Percentiles rank a stretch among this genome's conserved stretches.
These are phyloP conservation scores for Antigone vipio DNA, from an alignment of 2,113 vertebrate species.

Conservation along the genomic window DNA sequence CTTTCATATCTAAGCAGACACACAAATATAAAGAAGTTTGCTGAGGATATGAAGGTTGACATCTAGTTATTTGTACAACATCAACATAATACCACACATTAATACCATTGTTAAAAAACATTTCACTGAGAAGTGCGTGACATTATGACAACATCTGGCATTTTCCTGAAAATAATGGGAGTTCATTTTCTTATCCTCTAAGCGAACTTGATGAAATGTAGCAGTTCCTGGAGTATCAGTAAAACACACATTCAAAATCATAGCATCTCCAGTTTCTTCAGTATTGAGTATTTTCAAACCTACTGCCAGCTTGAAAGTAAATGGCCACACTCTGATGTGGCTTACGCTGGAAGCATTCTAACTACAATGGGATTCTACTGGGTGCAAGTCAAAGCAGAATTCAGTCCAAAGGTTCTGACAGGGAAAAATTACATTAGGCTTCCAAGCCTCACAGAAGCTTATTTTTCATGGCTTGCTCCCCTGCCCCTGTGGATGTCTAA, in stretches of 20 bases:
- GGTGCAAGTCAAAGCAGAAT: neutral
- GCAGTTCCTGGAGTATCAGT: conserved; percentile 25
- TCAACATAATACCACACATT: conserved; percentile 36
- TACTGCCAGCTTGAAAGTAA: neutral
- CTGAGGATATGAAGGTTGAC: conserved; percentile 20
- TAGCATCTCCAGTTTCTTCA: neutral
- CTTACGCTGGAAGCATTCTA: neutral
- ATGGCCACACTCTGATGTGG: neutral
- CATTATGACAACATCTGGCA: conserved; percentile 32
- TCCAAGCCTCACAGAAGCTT: conserved; percentile 61
- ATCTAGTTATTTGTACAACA: conserved; percentile 45
- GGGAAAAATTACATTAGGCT: neutral
- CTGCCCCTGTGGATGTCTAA: conserved; percentile 28
- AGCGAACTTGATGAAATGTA: conserved; percentile 23
- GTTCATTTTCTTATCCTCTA: conserved; percentile 9
- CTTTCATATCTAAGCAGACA: neutral
- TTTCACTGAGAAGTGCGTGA: neutral
- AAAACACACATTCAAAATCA: neutral
- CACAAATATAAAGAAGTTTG: neutral
- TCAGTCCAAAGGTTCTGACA: conserved; percentile 16
- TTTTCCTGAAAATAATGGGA: conserved; percentile 8
- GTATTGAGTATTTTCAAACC: neutral
- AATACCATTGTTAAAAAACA: conserved; percentile 35
- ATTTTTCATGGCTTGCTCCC: conserved; percentile 56
- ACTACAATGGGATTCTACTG: neutral